Base-by-base conservation (phyloP, 2,888 invertebrate genomes). In the Crematogaster levior region DNA sequence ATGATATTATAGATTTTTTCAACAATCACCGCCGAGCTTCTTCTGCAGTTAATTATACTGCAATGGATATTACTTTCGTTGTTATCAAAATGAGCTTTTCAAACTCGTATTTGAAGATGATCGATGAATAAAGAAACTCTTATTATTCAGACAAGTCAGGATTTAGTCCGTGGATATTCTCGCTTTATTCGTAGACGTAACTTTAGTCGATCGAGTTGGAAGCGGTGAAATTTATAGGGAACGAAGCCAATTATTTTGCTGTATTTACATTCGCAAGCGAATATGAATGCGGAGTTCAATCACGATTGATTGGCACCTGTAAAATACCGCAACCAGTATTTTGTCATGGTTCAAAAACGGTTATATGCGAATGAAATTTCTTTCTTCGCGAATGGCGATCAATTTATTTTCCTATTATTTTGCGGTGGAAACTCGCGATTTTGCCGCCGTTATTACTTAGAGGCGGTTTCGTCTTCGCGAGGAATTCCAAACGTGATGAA, bases 91-190 rank as follows among this genome's bases (percentile, higher is more conserved):
- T 70, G 43, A 56, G 53, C 65, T 70, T 79, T 21, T 18, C 34
- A 18, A 10, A 48, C 61, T 61, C 21, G 21, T 56, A 79, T 79
- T 56, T 70, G 18, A 70, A 34, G 18, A 70, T 58, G 77, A 79
- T 70, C 24, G 56, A 79, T 79, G 77, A 79, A 77, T 43, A 68
- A 43, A 68, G 43, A 43, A 77, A n/a, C 77, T 30, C 43, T 68
- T 56, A 79, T 70, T 70, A 79, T 43, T 68, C 68, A 53, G 51
- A 40, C 75, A 30, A 66, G 53, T 46, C 46, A 9, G 24, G 6
- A 74, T 63, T 34, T 46, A 34, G 46, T 75, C 6, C 53, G 56
- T 21, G 21, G 18, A 6, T 37, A 43, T 77, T 79, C 70, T 34
- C 56, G 30, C 30, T 56, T 43, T 21, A 70, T n/a, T 70, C 43